These are phyloP conservation scores for Sarotherodon lohbergeri DNA, from an alignment of 2,113 vertebrate species.

Conservation along the genomic window DNA sequence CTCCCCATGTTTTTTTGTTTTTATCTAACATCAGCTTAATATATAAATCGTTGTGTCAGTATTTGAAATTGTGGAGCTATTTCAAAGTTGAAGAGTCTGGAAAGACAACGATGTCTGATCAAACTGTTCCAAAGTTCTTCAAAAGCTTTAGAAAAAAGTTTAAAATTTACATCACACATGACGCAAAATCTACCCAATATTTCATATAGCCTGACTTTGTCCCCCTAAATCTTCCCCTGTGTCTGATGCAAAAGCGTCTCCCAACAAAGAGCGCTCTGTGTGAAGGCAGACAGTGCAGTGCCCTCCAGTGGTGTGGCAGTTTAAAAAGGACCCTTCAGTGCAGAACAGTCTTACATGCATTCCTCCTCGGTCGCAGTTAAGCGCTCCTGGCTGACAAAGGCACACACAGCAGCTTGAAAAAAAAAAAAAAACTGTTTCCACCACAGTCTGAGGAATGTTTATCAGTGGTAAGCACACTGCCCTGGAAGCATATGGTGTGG, in stretches of 20 bases:
- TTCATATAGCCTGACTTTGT: background rate
- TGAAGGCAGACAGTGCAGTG: slow-evolving; percentile 59
- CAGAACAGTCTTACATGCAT: slow-evolving; percentile 26
- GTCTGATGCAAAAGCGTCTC: background rate
- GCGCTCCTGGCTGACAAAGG: slow-evolving; percentile 59
- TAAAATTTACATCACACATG: background rate
- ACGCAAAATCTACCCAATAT: background rate
- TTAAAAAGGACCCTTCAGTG: slow-evolving; percentile 20
- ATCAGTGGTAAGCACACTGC: slow-evolving; percentile 65
- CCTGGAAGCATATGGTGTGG: slow-evolving; percentile 67
- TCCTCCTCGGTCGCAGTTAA: slow-evolving; percentile 32
- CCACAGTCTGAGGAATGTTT: slow-evolving; percentile 72
- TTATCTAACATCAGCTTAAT: background rate
- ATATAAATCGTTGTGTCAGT: background rate
- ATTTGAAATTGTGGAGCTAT: background rate
- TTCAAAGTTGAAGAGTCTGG: background rate
- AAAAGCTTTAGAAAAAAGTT: background rate
- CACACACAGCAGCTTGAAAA: slow-evolving; percentile 44
- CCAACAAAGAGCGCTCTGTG: slow-evolving; percentile 53
- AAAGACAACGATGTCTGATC: background rate
- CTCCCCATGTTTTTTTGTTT: background rate
- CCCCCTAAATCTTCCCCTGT: background rate
- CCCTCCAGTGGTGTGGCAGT: slow-evolving; percentile 71
- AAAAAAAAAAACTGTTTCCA: slow-evolving; percentile 49
- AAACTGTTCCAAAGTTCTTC: background rate